phyloP scores from a whole-genome alignment of 2,888 invertebrate genomes.

The Glomeris marginata region DNA sequence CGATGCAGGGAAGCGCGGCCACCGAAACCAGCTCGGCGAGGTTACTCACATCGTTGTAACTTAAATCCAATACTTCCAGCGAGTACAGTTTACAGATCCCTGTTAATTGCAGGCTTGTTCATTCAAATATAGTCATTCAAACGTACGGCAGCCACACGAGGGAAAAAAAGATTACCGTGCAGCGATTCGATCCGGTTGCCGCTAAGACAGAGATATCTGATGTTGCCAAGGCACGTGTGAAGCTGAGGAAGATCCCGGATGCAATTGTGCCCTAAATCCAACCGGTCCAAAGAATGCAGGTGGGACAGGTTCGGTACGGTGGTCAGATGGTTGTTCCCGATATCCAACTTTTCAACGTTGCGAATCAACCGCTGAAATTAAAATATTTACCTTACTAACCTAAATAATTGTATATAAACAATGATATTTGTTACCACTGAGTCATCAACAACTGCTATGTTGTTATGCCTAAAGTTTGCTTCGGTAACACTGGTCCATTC shows the following conservation, averaged over 20 bases:
- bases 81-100: conserved; percentile 74
- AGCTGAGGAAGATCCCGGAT: conserved; percentile 56
- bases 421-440: conserved; percentile 4
- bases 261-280: conserved; percentile 67
- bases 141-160: no score
- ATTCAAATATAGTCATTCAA: no score
- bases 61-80: conserved; percentile 66
- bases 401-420: neutral
- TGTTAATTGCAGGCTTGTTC: no score
- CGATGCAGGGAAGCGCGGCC: conserved; percentile 67
- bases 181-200: conserved; percentile 63
- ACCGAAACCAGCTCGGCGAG: conserved; percentile 67
- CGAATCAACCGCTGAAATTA: conserved; percentile 28
- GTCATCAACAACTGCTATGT: conserved; percentile 3
- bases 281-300: conserved; percentile 54
- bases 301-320: conserved; percentile 58
- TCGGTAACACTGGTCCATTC: conserved; percentile 4
- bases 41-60: conserved; percentile 65
- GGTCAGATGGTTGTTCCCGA: conserved; percentile 63
- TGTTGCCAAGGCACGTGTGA: conserved; percentile 73
- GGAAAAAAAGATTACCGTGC: no score
- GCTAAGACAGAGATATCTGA: conserved; percentile 67
- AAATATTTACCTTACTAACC: neutral
- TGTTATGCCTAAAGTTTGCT: conserved; percentile 9
- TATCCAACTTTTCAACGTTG: conserved; percentile 45